Evolutionary conservation across 1,140 invertebrate genomes (phyloP), one percentile per base, ranked within the genome.

Genomic region (Sogatella furcifera): DNA sequence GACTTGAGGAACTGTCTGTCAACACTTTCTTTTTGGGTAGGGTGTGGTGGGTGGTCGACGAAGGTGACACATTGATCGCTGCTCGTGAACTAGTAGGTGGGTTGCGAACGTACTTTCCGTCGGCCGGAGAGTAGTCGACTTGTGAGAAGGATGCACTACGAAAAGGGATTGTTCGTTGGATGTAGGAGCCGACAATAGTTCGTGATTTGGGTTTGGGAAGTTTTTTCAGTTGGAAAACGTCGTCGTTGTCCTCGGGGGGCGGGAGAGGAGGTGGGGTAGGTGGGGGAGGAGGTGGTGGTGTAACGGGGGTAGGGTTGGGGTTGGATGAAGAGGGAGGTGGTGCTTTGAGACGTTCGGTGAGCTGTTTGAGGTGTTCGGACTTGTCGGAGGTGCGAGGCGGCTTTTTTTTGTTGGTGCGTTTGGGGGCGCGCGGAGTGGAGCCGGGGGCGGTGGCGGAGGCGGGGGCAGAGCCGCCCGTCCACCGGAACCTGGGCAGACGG

Each of bases 101-200:
- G 44, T 43, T 60, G 19, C 70, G 61, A 14, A 70, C 65, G 59
- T 75, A 74, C 54, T 76, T 74, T 10, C 73, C 73, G 15, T 75
- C 73, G 8, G 62, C 63, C 0, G 70, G 67, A 1, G 67, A 69
- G 66, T 83, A 86, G 69, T 90, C 88, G 43, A 88, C 86, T 72
- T 90, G 88, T 0, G 88, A 88, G 67, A 91, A 90, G 10, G 89
- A 91, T 5, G 88, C 87, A 67, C 87, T 90, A 24, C 89, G 78
- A 64, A 84, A 87, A 3, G 86, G 83, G 63, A 82, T 79, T 41
- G 76, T 78, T 56, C 77, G 77, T 65, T 81, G 80, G 9, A 78
- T 74, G 63, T 81, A 81, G 0, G 80, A 78, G 15, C 79, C 79
- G 34, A 80, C 73, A 24, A 80, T 77, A 11, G 75, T 76, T 38